These are phyloP conservation scores for Lobophora halterata DNA, from an alignment of 2,888 invertebrate species.

Conservation along the genomic window DNA sequence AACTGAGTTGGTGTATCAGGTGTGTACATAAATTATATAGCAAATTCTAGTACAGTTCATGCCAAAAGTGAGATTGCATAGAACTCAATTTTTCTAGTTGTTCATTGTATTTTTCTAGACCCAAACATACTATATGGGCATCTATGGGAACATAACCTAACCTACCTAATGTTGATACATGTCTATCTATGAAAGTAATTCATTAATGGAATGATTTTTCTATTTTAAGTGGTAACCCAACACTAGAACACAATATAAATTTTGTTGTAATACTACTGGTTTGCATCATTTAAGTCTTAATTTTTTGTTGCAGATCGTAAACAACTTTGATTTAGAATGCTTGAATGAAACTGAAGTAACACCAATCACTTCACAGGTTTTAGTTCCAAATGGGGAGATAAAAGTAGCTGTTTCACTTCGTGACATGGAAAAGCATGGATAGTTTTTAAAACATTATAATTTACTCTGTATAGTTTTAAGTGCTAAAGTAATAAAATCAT, in stretches of 20 bases:
- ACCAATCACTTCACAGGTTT: conserved; percentile 78
- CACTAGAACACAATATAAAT: too few species aligned
- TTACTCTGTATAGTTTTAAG: conserved; percentile 9
- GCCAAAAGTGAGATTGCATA: too few species aligned
- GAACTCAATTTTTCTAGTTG: too few species aligned
- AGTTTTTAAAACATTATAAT: conserved; percentile 8
- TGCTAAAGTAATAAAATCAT: conserved; percentile 11
- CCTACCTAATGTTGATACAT: too few species aligned
- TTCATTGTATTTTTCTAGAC: too few species aligned
- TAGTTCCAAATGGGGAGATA: conserved; percentile 78
- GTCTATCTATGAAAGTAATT: too few species aligned
- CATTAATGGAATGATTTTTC: too few species aligned
- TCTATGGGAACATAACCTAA: too few species aligned
- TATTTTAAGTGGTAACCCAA: too few species aligned
- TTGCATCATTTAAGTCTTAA: not conserved
- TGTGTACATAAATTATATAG: conserved; percentile 50
- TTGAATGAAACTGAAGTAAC: conserved; percentile 66
- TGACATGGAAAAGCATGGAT: conserved; percentile 12
- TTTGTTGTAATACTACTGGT: too few species aligned
- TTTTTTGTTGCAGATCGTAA: conserved; percentile 71
- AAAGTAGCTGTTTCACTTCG: conserved; percentile 47
- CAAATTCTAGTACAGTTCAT: too few species aligned
- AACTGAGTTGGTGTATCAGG: conserved; percentile 83
- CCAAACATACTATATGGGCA: too few species aligned
- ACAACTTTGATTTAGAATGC: conserved; percentile 76